Conservation (phyloP, 2,888 invertebrate genomes). For the Caenorhabditis afra region DNA sequence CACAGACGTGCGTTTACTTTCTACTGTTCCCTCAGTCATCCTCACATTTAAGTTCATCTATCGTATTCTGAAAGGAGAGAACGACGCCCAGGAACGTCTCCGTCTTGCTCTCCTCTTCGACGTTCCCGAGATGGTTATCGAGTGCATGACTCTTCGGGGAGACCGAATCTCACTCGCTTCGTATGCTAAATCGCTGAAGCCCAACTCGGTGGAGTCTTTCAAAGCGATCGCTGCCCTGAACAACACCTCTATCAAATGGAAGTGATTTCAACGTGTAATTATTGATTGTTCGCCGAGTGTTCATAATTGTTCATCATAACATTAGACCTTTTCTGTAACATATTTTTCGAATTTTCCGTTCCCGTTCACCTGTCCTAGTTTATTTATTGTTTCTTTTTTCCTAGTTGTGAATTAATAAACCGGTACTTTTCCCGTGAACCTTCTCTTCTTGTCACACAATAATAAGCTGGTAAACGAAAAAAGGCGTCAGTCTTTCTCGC, state of each 20-base stretch:
- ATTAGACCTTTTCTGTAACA: constrained; percentile 1
- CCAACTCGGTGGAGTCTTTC: constrained; percentile 71
- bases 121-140: constrained; percentile 69
- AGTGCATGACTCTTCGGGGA: constrained; percentile 67
- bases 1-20: constrained; percentile 32
- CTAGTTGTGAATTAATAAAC: too few species aligned
- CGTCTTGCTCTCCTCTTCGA: constrained; percentile 55
- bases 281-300: constrained; percentile 13
- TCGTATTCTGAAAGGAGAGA: constrained; percentile 51
- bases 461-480: too few species aligned
- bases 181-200: constrained; percentile 65
- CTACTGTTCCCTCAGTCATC: neutral
- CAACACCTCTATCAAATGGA: constrained; percentile 64
- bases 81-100: constrained; percentile 49
- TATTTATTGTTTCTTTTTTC: neutral
- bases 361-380: too few species aligned
- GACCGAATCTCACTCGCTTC: constrained; percentile 67
- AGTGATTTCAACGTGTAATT: constrained; percentile 15
- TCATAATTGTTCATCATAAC: neutral
- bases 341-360: neutral
- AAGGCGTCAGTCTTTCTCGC: too few species aligned
- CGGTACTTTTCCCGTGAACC: too few species aligned
- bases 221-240: constrained; percentile 71
- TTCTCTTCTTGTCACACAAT: too few species aligned
- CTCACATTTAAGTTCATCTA: constrained; percentile 50